These are phyloP conservation scores for Coleophora deauratella DNA, from an alignment of 2,888 invertebrate species.

Conservation along the genomic window DNA sequence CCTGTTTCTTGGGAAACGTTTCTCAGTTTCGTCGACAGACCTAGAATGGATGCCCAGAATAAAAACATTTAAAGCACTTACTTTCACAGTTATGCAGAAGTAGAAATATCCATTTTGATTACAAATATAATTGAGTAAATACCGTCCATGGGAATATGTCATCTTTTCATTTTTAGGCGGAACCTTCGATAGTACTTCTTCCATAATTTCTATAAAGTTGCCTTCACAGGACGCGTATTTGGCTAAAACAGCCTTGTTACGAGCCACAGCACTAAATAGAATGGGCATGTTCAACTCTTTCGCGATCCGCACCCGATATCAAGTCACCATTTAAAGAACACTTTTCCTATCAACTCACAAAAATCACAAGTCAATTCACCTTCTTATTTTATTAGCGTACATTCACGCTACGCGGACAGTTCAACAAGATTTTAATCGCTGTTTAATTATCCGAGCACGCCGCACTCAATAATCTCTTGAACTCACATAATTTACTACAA, in stretches of 20 bases:
- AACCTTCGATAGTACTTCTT: slow-evolving; percentile 88
- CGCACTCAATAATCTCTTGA: too few species aligned
- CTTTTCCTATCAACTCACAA: too few species aligned
- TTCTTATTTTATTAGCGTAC: too few species aligned
- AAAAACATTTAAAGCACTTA: too few species aligned
- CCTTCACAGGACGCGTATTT: slow-evolving; percentile 93
- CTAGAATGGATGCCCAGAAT: too few species aligned
- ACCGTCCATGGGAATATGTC: slow-evolving; percentile 83
- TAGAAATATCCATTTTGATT: slow-evolving; percentile 86
- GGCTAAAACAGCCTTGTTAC: slow-evolving; percentile 83
- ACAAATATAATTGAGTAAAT: slow-evolving; percentile 84
- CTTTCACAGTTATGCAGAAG: slow-evolving; percentile 95
- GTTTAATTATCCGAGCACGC: too few species aligned
- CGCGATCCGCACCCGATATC: too few species aligned
- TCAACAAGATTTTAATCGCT: not conserved
- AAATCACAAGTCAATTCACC: too few species aligned
- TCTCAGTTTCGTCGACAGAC: too few species aligned
- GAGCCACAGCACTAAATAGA: slow-evolving; percentile 88
- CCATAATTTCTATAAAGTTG: slow-evolving; percentile 93
- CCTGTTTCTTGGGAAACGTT: too few species aligned
- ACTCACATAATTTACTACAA: slow-evolving; percentile 1
- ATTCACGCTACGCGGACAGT: not conserved
- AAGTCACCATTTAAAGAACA: too few species aligned
- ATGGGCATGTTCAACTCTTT: slow-evolving; percentile 82
- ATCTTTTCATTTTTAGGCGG: slow-evolving; percentile 85